Evolutionary conservation across 2,113 vertebrate genomes (phyloP).

Genomic region (Tursiops truncatus): DNA sequence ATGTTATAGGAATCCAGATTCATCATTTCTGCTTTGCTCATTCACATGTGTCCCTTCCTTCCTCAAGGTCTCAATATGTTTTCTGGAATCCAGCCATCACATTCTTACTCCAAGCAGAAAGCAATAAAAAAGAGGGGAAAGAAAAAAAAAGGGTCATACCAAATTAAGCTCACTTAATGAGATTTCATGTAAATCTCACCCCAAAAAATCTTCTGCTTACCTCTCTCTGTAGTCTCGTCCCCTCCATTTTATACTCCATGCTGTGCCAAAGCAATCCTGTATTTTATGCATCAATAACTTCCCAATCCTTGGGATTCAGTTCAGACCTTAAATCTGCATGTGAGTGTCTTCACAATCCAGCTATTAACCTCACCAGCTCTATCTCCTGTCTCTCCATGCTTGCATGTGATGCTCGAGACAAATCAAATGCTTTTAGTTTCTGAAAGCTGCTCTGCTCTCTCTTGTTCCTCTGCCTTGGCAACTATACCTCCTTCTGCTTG

Average conservation of each 20-base stretch:
- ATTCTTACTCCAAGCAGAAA: slow-evolving; percentile 18
- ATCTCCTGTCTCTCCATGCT: background rate
- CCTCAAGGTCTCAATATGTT: background rate
- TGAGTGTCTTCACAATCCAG: background rate
- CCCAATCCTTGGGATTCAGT: background rate
- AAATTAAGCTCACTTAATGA: background rate
- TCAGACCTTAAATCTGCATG: background rate
- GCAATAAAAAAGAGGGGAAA: background rate
- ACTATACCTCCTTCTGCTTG: background rate
- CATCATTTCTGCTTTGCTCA: background rate
- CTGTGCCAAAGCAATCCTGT: background rate
- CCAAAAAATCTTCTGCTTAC: background rate
- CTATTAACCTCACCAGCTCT: background rate
- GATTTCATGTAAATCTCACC: background rate
- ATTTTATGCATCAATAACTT: background rate
- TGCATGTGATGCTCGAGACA: background rate
- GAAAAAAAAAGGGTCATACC: background rate
- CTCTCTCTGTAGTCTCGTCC: background rate
- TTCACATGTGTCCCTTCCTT: background rate
- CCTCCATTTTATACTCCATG: background rate
- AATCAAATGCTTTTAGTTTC: background rate
- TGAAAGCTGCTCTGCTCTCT: background rate
- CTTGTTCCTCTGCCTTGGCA: background rate
- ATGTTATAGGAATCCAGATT: background rate
- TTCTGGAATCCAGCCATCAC: background rate